phyloP scores from a whole-genome alignment of 53 echinoderm and acorn worm species.

The Arbacia lixula region DNA sequence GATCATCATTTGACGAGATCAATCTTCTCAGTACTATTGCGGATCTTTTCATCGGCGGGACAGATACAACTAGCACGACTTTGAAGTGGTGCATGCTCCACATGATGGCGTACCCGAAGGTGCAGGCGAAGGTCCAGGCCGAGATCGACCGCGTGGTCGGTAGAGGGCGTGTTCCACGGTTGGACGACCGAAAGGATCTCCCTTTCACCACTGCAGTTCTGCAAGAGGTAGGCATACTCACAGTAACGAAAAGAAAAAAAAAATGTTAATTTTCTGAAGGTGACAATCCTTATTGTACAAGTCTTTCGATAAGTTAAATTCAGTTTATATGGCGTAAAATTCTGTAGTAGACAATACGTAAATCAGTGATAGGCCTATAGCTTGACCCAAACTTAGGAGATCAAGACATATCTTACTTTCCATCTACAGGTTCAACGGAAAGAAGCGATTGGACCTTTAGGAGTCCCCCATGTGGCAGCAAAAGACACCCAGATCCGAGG shows the following conservation, averaged over 20 bases:
- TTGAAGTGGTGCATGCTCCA: slow-evolving; percentile 7
- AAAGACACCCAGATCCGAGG: slow-evolving; percentile 27
- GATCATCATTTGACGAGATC: not conserved
- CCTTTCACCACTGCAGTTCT: slow-evolving; percentile 32
- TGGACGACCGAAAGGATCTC: slow-evolving; percentile 20
- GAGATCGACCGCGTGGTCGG: slow-evolving; percentile 32
- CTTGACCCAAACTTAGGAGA: too few species aligned
- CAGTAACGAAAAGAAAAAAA: too few species aligned
- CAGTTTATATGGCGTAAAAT: too few species aligned
- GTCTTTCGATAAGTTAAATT: too few species aligned
- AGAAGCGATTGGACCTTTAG: not conserved
- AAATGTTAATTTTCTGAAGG: too few species aligned
- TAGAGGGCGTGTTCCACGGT: slow-evolving; percentile 1
- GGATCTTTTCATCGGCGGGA: slow-evolving; percentile 29
- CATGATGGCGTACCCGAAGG: slow-evolving; percentile 33
- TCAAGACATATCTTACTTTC: too few species aligned
- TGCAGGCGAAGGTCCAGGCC: slow-evolving; percentile 32
- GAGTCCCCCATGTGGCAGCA: slow-evolving; percentile 44
- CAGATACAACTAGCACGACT: slow-evolving; percentile 21
- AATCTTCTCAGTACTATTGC: not conserved
- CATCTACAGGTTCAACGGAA: slow-evolving; percentile 23
- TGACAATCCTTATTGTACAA: too few species aligned
- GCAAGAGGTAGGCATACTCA: not conserved
- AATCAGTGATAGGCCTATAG: too few species aligned
- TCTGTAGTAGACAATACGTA: too few species aligned